Evolutionary conservation across 2,113 vertebrate species (phyloP).

Genomic region (Sorex fumeus): DNA sequence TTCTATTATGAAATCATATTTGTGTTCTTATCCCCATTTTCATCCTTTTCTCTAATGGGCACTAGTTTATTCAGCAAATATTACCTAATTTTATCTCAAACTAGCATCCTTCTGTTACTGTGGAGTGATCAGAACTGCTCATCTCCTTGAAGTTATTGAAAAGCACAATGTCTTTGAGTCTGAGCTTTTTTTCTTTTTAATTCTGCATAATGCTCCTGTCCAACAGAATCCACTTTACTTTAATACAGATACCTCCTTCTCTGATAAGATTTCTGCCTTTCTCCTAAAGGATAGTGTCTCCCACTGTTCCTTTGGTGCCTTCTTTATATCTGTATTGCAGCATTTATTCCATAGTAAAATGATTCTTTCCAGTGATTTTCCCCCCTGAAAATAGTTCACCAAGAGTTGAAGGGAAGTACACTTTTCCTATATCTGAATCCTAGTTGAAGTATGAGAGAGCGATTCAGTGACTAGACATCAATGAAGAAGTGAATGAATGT

Average conservation of each 20-base stretch:
- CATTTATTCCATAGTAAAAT: background rate
- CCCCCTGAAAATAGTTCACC: background rate
- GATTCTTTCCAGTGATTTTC: background rate
- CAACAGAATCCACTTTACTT: fast-evolving
- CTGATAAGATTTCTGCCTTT: background rate
- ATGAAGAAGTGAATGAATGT: background rate
- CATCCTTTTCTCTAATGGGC: background rate
- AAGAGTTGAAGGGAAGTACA: background rate
- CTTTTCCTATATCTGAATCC: background rate
- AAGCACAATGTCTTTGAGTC: background rate
- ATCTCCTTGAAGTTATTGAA: background rate
- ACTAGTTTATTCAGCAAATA: background rate
- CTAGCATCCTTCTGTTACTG: too few relatives aligned
- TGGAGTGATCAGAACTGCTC: too few relatives aligned
- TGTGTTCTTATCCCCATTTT: background rate
- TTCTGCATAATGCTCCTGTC: too few relatives aligned
- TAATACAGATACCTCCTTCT: fast-evolving
- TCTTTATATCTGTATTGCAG: background rate
- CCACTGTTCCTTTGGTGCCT: background rate
- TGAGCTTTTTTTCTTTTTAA: too few relatives aligned
- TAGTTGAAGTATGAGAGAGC: background rate
- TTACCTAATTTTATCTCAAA: background rate
- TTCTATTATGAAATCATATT: background rate
- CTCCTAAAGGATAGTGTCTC: background rate
- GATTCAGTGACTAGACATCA: background rate